Evolutionary conservation across 2,888 invertebrate genomes (phyloP).

Genomic region (Calameuta filiformis): DNA sequence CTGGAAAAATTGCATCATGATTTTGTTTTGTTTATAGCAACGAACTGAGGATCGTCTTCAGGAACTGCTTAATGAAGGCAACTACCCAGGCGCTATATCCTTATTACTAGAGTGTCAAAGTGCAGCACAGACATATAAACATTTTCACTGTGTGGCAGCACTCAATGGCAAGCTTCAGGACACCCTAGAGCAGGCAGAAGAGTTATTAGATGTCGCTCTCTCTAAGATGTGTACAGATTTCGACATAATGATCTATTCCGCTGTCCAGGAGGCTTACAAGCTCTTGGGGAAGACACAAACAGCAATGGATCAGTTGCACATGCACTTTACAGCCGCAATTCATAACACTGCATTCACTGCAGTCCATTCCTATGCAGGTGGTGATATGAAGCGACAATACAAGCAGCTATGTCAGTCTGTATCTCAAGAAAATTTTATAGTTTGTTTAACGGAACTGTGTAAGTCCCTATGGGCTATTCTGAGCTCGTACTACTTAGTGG

Average conservation of each 20-base stretch:
- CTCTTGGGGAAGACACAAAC: conserved; percentile 91
- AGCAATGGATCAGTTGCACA: conserved; percentile 94
- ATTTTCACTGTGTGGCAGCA: conserved; percentile 92
- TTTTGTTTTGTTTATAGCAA: conserved; percentile 67
- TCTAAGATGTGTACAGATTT: conserved; percentile 73
- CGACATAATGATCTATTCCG: conserved; percentile 81
- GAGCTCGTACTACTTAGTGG: conserved; percentile 80
- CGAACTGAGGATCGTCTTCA: conserved; percentile 87
- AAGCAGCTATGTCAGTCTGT: conserved; percentile 81
- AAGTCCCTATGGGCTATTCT: conserved; percentile 87
- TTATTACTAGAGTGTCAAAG: conserved; percentile 88
- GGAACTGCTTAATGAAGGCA: conserved; percentile 82
- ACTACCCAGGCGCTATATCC: conserved; percentile 92
- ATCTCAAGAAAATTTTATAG: conserved; percentile 72
- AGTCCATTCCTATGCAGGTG: conserved; percentile 69
- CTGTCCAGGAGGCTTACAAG: conserved; percentile 88
- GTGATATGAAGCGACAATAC: conserved; percentile 78
- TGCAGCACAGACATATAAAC: conserved; percentile 85
- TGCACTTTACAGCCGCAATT: conserved; percentile 94
- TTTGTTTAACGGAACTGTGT: conserved; percentile 87
- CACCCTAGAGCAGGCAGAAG: conserved; percentile 90
- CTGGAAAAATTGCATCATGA: conserved; percentile 1
- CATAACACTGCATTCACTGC: conserved; percentile 80
- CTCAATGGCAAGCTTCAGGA: conserved; percentile 89
- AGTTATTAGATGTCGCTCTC: conserved; percentile 88